Percentiles rank a stretch among this genome's conserved stretches.
These are phyloP conservation scores for Acromyrmex echinatior DNA, from an alignment of 1,140 invertebrate genomes.

Conservation along the genomic window DNA sequence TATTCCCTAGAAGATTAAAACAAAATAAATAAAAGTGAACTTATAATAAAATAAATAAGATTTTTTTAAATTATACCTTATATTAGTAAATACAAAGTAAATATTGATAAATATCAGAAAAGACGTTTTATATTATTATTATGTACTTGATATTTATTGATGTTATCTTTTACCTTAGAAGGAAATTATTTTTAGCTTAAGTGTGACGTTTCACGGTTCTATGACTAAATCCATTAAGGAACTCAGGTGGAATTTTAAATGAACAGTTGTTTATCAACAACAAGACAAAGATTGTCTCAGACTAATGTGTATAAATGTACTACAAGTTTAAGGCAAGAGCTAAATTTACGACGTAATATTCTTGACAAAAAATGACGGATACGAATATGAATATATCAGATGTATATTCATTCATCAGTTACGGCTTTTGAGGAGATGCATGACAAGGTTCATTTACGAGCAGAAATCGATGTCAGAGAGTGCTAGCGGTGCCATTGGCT, in stretches of 20 bases:
- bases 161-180: neutral
- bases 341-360: neutral
- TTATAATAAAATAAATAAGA: neutral
- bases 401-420: neutral
- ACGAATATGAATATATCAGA: neutral
- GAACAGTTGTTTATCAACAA: neutral
- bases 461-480: conserved; percentile 38
- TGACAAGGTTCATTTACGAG: conserved; percentile 63
- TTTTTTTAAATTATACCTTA: neutral
- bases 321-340: neutral
- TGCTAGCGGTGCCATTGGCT: conserved; percentile 40
- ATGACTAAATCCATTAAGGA: neutral
- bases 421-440: conserved; percentile 1
- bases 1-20: neutral
- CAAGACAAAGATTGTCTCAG: neutral
- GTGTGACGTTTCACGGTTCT: neutral
- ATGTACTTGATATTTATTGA: neutral
- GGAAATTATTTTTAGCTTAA: neutral
- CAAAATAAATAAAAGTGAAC: conserved; percentile 3
- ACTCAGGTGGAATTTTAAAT: neutral
- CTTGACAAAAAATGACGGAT: conserved; percentile 3
- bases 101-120: too few species aligned
- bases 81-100: too few species aligned
- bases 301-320: neutral
- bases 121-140: neutral